Percentiles rank a stretch among this genome's conserved stretches.
Evolutionary conservation across 2,797 vertebrate genomes (phyloP).

Genomic region (Argyrosomus regius): DNA sequence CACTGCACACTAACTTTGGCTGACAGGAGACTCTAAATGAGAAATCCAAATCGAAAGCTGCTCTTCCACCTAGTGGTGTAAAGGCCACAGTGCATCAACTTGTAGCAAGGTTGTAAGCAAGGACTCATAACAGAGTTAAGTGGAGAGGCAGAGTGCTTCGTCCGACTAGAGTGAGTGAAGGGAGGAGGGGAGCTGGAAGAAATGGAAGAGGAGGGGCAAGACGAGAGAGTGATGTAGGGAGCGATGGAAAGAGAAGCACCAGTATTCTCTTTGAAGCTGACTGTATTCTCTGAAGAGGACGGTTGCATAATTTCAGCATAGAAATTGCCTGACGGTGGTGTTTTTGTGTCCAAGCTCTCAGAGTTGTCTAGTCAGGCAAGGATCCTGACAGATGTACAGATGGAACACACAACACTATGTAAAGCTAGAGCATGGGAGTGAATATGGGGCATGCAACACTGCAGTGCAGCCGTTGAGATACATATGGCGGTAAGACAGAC

Average conservation of each 20-base stretch:
- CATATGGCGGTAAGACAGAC: conserved; percentile 47
- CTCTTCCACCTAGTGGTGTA: conserved; percentile 75
- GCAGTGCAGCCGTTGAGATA: conserved; percentile 20
- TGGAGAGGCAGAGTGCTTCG: conserved; percentile 17
- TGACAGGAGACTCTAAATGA: neutral
- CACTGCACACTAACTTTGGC: neutral
- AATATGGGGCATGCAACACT: conserved; percentile 3
- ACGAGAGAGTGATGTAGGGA: conserved; percentile 34
- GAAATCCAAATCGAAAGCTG: conserved; percentile 38
- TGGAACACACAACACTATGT: neutral
- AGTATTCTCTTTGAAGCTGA: conserved; percentile 79
- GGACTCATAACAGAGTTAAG: neutral
- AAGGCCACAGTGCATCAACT: conserved; percentile 35
- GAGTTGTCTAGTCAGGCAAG: conserved; percentile 25
- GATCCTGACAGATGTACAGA: conserved; percentile 28
- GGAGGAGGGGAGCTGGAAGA: neutral
- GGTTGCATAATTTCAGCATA: conserved; percentile 69
- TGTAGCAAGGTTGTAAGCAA: conserved; percentile 30
- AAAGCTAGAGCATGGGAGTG: neutral
- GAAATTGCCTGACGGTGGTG: conserved; percentile 53
- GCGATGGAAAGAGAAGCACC: conserved; percentile 43
- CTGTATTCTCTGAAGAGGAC: conserved; percentile 65
- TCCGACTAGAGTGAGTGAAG: neutral
- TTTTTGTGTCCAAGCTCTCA: conserved; percentile 23
- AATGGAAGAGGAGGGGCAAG: conserved; percentile 28